Base-by-base conservation (phyloP, 2,888 invertebrate genomes). In the Isoperla grammatica region DNA sequence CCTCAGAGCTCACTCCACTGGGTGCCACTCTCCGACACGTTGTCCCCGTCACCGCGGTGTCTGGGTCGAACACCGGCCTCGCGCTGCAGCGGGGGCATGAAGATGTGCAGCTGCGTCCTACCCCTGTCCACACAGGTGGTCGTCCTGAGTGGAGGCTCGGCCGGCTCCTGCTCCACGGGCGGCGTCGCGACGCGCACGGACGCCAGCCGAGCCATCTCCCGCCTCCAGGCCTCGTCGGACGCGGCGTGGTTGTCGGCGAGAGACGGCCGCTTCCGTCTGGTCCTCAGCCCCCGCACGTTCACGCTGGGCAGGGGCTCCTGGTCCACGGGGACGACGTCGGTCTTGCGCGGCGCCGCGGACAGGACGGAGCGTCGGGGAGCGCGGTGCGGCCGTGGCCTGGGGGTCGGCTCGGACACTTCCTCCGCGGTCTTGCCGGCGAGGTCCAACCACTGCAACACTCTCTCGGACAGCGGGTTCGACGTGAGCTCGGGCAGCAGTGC, bases 391-490 rank as follows among this genome's bases (percentile, higher is more conserved):
- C 23, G 39, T 11, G 50, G 22, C 42, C 23, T 19, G 13, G 29
- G 22, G 19, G 50, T 19, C 1, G 4, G n/a, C 20, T 23, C 29
- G n/a, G 13, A 42, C 43, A 6, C 53, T 29, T 37, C 56, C 11
- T 50, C 58, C 13, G 53, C 15, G 9, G 56, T 13, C 68, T 82
- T 81, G 0, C 85, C 86, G 0, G 88, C 88, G 59, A 89, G 74
- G 70, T 90, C 88, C 65, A 90, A 70, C 90, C 90, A 90, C 67
- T 88, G 85, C 2, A 90, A 73, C 0, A 90, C 90, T 57, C 88
- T 78, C 62, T 90, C 88, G 0, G 88, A 82, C 53, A 85, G 70
- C 23, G 78, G 72, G 69, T 78, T 74, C 22, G 58, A 20, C 37
- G 29, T 43, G 15, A 58, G 49, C 39, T 40, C 56, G 19, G 60